A percentile compares a stretch with the other conserved stretches of the same genome.
Conservation (phyloP, 2,888 invertebrate genomes). For the Spodoptera exigua region DNA sequence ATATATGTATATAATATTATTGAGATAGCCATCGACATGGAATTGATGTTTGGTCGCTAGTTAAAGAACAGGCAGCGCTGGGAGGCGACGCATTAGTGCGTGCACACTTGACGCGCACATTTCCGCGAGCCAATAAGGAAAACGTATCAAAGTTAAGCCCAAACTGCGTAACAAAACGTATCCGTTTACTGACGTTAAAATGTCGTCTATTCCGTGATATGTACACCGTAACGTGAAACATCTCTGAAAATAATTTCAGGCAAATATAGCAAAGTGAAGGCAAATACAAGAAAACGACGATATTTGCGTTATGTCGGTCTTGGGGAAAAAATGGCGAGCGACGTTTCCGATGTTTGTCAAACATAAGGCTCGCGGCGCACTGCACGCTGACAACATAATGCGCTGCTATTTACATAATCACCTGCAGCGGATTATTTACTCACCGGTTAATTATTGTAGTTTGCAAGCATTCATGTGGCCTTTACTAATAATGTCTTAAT, state of each 20-base stretch:
- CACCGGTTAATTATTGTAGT: no score
- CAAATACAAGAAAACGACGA: slow-evolving; percentile 75
- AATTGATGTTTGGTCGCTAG: no score
- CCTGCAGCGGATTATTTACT: neutral
- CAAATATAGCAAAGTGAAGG: slow-evolving; percentile 80
- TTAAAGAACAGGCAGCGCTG: no score
- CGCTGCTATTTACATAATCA: slow-evolving; percentile 9
- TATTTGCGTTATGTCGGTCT: slow-evolving; percentile 74
- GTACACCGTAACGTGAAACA: slow-evolving; percentile 62
- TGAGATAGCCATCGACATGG: no score
- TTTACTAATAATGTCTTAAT: no score
- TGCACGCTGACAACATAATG: slow-evolving; percentile 24
- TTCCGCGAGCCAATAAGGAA: slow-evolving; percentile 52
- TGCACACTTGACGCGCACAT: no score
- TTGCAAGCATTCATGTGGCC: no score
- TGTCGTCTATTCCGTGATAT: slow-evolving; percentile 57
- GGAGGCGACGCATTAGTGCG: no score
- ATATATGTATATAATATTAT: no score
- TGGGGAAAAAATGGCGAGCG: slow-evolving; percentile 58
- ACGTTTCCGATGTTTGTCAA: slow-evolving; percentile 64
- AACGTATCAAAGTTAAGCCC: slow-evolving; percentile 55
- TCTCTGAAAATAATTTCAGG: slow-evolving; percentile 71
- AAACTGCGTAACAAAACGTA: slow-evolving; percentile 50
- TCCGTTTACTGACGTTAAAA: slow-evolving; percentile 48
- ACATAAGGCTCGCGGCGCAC: slow-evolving; percentile 14